Conservation (phyloP, 2,797 vertebrate genomes). For the Premnoplex brunnescens region DNA sequence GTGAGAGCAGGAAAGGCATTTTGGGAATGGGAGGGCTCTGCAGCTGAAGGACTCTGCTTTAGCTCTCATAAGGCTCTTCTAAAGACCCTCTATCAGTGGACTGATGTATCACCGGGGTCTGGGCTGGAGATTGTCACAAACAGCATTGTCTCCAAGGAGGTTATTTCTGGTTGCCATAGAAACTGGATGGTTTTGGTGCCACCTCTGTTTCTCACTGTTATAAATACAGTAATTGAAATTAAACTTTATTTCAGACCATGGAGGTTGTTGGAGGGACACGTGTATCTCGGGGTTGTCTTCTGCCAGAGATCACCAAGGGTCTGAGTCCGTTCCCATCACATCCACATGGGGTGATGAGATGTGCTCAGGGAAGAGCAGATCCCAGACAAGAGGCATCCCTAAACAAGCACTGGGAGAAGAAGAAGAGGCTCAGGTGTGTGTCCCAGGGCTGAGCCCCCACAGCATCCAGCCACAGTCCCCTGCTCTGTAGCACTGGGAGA, state of each 20-base stretch:
- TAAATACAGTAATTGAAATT: rapidly evolving
- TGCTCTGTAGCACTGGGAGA: background rate
- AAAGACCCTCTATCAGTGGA: rapidly evolving
- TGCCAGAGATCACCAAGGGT: background rate
- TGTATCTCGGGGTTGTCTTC: too few relatives aligned
- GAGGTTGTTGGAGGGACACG: background rate
- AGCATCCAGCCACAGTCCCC: rapidly evolving
- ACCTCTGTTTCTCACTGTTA: background rate
- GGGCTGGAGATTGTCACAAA: background rate
- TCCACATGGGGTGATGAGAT: background rate
- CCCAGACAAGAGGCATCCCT: rapidly evolving
- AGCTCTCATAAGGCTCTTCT: background rate
- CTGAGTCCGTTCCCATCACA: rapidly evolving
- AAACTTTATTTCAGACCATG: background rate
- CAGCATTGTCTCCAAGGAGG: background rate
- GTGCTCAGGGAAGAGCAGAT: background rate
- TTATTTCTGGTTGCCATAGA: background rate
- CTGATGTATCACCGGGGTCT: background rate
- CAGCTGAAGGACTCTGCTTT: background rate
- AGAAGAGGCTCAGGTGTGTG: background rate
- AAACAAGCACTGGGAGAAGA: background rate
- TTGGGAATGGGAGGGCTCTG: rapidly evolving
- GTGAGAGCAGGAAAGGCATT: background rate
- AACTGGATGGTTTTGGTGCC: rapidly evolving
- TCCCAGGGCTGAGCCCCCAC: background rate